Evolutionary conservation across 2,797 vertebrate species (phyloP).

Genomic region (Nothura maculosa): DNA sequence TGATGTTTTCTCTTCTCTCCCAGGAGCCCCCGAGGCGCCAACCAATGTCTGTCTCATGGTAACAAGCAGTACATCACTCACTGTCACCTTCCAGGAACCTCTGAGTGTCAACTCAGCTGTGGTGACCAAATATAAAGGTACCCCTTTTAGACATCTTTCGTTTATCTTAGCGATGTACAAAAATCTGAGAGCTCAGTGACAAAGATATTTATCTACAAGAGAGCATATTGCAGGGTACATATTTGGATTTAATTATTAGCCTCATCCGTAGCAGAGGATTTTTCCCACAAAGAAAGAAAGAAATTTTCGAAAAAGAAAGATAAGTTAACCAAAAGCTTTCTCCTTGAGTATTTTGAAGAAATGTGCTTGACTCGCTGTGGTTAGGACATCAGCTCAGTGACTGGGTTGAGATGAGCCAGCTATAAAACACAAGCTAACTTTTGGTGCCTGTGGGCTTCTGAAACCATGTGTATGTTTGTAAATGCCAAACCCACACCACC

Average conservation of each 20-base stretch:
- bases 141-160: constrained; percentile 32
- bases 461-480: constrained; percentile 62
- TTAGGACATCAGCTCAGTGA: constrained; percentile 46
- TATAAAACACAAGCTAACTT: constrained; percentile 63
- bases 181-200: neutral
- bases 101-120: constrained; percentile 91
- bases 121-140: constrained; percentile 97
- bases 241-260: neutral
- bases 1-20: constrained; percentile 78
- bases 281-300: constrained; percentile 1
- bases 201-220: neutral
- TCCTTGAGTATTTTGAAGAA: constrained; percentile 53
- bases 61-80: constrained; percentile 92
- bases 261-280: neutral
- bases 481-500: constrained; percentile 68
- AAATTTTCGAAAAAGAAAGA: neutral
- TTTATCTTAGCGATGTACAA: neutral
- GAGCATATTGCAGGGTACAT: neutral
- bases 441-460: constrained; percentile 70
- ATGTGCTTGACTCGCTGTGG: constrained; percentile 57
- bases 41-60: constrained; percentile 90
- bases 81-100: constrained; percentile 94
- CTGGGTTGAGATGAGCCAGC: constrained; percentile 67
- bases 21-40: constrained; percentile 93
- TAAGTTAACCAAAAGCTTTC: constrained; percentile 50